A percentile compares a stretch with the other conserved stretches of the same genome.
phyloP scores from a whole-genome alignment of 2,888 invertebrate genomes.

The Eupelmus urozonus region DNA sequence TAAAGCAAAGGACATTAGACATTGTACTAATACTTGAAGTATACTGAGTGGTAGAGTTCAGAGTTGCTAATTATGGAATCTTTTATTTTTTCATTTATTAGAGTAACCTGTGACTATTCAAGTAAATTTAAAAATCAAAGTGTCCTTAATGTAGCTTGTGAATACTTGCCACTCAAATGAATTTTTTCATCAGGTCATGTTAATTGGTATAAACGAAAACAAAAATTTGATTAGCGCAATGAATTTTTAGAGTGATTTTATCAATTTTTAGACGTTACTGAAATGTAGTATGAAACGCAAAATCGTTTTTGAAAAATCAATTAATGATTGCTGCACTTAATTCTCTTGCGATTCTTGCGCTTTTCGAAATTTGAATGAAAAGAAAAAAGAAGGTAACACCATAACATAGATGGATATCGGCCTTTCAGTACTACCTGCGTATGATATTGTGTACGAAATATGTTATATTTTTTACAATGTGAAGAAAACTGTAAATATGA shows the following conservation, averaged over 20 bases:
- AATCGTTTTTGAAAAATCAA: slow-evolving; percentile 4
- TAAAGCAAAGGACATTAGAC: slow-evolving; percentile 48
- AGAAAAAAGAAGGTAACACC: slow-evolving; percentile 67
- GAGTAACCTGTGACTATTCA: slow-evolving; percentile 5
- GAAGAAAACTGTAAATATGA: slow-evolving; percentile 76
- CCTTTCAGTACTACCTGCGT: slow-evolving; percentile 77
- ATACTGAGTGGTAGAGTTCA: slow-evolving; percentile 14
- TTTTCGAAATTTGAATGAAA: slow-evolving; percentile 27
- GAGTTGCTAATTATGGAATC: background rate
- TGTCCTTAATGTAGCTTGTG: background rate
- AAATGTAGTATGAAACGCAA: background rate
- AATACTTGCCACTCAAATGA: slow-evolving; percentile 11
- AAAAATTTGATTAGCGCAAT: slow-evolving; percentile 14
- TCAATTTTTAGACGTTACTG: slow-evolving; percentile 18
- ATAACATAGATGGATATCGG: slow-evolving; percentile 75
- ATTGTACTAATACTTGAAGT: slow-evolving; percentile 29
- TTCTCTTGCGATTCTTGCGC: slow-evolving; percentile 2
- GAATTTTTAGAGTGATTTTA: slow-evolving; percentile 14
- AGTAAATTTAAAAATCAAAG: background rate
- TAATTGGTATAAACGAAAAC: slow-evolving; percentile 26
- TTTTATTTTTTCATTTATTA: slow-evolving; percentile 26
- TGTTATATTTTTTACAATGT: slow-evolving; percentile 77
- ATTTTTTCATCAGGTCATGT: slow-evolving; percentile 36
- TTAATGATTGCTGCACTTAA: background rate
- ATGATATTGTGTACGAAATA: slow-evolving; percentile 77